Percentiles rank a stretch among this genome's conserved stretches.
Evolutionary conservation across 53 echinoderm and acorn worm genomes (phyloP).

Genomic region (Patiria pectinifera): DNA sequence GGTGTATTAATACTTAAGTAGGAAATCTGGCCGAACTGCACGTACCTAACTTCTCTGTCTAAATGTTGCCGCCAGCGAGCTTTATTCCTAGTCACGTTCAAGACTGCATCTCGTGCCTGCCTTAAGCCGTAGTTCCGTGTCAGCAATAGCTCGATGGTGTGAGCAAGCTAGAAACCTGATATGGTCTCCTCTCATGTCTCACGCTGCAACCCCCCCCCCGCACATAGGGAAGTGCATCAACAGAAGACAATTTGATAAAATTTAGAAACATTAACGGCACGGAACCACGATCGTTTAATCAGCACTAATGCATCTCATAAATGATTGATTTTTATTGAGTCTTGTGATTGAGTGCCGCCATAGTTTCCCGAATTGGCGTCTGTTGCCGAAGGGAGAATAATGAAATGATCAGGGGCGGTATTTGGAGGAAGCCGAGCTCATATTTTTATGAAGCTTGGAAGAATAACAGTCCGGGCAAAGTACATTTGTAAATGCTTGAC

Average conservation of each 20-base stretch:
- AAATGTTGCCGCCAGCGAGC: not conserved
- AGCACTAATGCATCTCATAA: not conserved
- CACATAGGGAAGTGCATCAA: not conserved
- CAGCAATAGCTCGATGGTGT: not conserved
- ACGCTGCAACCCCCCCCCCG: not conserved
- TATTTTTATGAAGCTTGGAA: not conserved
- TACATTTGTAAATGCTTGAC: not conserved
- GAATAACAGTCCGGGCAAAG: not conserved
- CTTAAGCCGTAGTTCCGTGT: slow-evolving; percentile 53
- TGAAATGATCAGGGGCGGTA: not conserved
- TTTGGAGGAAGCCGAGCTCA: not conserved
- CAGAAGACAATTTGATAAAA: not conserved
- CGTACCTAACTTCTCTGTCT: not conserved
- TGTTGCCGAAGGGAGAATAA: not conserved
- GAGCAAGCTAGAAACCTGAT: not conserved
- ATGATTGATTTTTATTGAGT: not conserved
- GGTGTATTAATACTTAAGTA: not conserved
- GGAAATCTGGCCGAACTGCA: not conserved
- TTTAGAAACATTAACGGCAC: not conserved
- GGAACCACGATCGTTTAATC: not conserved
- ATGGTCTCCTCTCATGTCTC: not conserved
- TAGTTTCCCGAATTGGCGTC: not conserved
- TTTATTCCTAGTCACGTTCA: slow-evolving; percentile 51
- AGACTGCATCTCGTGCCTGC: slow-evolving; percentile 12
- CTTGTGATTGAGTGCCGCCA: not conserved